phyloP scores from a whole-genome alignment of 2,797 vertebrate species.

The Mormyrops attenuatus region DNA sequence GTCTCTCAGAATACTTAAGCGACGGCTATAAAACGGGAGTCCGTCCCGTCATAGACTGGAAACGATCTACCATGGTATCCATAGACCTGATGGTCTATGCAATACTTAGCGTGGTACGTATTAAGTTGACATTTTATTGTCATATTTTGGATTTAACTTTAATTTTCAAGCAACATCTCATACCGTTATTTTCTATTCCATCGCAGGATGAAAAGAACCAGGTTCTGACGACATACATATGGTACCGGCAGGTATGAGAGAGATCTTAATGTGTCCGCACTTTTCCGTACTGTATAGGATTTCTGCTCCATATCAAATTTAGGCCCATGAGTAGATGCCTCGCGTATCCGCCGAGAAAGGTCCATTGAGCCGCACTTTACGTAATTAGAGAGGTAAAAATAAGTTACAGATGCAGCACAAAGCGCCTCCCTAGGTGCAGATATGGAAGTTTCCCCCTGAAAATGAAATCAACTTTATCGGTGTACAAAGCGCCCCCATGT shows the following conservation, averaged over 20 bases:
- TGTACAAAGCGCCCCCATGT: background rate
- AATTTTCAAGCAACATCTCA: background rate
- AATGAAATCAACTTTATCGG: background rate
- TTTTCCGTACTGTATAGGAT: background rate
- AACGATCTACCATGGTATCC: constrained; percentile 56
- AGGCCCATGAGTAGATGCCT: background rate
- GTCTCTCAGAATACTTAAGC: constrained; percentile 52
- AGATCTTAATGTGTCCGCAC: background rate
- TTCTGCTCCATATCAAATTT: constrained; percentile 17
- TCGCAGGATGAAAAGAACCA: constrained; percentile 74
- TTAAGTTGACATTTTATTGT: background rate
- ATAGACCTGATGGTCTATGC: constrained; percentile 70
- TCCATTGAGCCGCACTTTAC: constrained; percentile 5
- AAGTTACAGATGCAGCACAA: background rate
- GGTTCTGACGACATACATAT: constrained; percentile 72
- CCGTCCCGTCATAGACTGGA: constrained; percentile 65
- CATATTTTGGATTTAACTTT: background rate
- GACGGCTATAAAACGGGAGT: constrained; percentile 57
- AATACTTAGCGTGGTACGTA: constrained; percentile 67
- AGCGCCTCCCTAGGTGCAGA: background rate
- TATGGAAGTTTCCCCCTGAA: background rate
- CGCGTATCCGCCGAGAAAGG: background rate
- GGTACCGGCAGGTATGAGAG: constrained; percentile 68
- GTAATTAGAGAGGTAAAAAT: constrained; percentile 15
- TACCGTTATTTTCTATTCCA: background rate